Conservation (phyloP, 2,797 vertebrate species). For the Dermochelys coriacea region DNA sequence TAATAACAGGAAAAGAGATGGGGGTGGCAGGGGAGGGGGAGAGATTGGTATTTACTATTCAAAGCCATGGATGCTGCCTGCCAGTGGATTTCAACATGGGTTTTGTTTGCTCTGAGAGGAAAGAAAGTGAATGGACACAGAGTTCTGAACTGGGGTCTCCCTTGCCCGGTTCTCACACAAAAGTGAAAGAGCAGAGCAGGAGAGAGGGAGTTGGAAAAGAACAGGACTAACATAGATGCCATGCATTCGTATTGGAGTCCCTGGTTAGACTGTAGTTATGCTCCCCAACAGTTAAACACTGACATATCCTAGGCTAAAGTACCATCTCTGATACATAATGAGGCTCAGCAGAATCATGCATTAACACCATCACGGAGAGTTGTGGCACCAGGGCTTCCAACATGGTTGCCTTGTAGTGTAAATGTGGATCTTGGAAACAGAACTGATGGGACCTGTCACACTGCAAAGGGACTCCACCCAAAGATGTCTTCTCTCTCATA, state of each 20-base stretch:
- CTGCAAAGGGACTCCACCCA: neutral
- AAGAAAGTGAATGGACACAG: neutral
- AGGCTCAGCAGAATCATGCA: neutral
- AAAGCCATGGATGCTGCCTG: constrained; percentile 62
- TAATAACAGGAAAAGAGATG: constrained; percentile 53
- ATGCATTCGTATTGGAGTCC: fast-evolving
- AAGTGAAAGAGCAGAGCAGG: neutral
- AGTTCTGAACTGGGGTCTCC: neutral
- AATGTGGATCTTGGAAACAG: fast-evolving
- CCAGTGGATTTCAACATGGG: constrained; percentile 55
- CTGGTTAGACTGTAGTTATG: fast-evolving
- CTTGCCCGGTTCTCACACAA: neutral
- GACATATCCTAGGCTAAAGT: fast-evolving
- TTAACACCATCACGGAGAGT: fast-evolving
- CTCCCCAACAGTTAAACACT: neutral
- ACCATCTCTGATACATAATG: neutral
- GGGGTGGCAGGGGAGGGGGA: neutral
- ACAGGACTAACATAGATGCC: neutral
- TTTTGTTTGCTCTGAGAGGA: constrained; percentile 44
- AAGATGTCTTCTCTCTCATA: fast-evolving
- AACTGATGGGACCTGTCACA: neutral
- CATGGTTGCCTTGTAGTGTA: neutral
- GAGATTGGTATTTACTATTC: constrained; percentile 69
- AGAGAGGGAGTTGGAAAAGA: neutral
- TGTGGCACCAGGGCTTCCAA: neutral